Evolutionary conservation across 2,797 vertebrate species (phyloP).

Genomic region (Coregonus sp.): DNA sequence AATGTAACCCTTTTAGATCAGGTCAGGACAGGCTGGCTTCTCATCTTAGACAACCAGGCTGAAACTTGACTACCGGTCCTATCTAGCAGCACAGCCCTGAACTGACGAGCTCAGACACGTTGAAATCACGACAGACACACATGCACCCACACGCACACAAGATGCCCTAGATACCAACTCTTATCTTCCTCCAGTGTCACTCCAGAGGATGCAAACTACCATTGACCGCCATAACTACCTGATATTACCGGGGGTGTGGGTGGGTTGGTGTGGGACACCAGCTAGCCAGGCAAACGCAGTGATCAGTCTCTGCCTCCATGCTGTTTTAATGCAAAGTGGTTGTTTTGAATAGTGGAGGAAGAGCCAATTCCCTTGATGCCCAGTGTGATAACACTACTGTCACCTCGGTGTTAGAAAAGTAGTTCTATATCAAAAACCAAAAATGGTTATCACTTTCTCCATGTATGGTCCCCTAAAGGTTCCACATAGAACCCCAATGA

Average conservation of each 20-base stretch:
- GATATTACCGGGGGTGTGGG: too few relatives aligned
- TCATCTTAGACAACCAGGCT: neutral
- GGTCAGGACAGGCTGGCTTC: neutral
- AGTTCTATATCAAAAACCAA: too few relatives aligned
- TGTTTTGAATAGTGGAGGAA: conserved; percentile 49
- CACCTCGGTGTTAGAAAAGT: too few relatives aligned
- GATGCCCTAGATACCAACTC: conserved; percentile 40
- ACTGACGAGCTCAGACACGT: conserved; percentile 24
- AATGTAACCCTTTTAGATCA: neutral
- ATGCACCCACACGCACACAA: too few relatives aligned
- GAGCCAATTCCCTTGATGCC: conserved; percentile 40
- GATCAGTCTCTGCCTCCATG: conserved; percentile 8
- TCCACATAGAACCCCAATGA: too few relatives aligned
- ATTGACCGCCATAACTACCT: neutral
- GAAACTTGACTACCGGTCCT: neutral
- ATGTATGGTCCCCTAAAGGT: too few relatives aligned
- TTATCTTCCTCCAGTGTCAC: conserved; percentile 30
- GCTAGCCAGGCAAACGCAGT: conserved; percentile 55
- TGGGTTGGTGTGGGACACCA: conserved; percentile 12
- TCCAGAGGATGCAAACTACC: conserved; percentile 39
- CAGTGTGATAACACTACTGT: conserved; percentile 43
- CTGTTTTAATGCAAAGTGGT: conserved; percentile 66
- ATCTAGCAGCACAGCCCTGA: conserved; percentile 18
- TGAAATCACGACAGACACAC: neutral
- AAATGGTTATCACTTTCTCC: too few relatives aligned